Base-by-base conservation (phyloP, 2,113 vertebrate genomes). In the Motacilla alba region DNA sequence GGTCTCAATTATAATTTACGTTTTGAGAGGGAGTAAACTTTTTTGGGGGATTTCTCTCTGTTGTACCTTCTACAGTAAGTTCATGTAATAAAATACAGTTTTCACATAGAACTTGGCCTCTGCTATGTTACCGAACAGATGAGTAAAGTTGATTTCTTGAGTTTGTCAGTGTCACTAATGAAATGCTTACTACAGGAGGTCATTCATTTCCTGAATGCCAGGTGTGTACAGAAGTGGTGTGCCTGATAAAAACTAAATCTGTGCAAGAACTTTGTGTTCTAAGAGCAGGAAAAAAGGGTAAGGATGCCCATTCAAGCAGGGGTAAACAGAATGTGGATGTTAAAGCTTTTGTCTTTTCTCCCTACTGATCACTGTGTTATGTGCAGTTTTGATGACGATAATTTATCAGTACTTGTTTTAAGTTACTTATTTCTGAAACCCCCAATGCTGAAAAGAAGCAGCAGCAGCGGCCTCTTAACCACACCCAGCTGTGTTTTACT, bases 11-110 rank as follows among this genome's bases (percentile, higher is more conserved):
- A 52, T 17, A 15, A 17, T 27, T 28, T 74, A 4, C 3, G 8
- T 83, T 83, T 79, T 44, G 13, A 56, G 52, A 63, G 5, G 11
- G 3, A n/a, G 5, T 18, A 12, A 11, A 10, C 6, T 72, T 75
- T 16, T 41, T 60, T 21, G 5, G 6, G 0, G 0, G 1, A 5
- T 21, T 59, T 24, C 24, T 7, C 16, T n/a, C 7, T 33, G 5
- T 68, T 85, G 6, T 52, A 26, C 19, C 4, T 75, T 64, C 23
- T 69, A 74, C 21, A 59, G 1, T 37, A 60, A 64, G 27, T 37
- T 53, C 0, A 4, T 70, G 28, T 62, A 43, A 58, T 18, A 73
- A 41, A 4, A 9, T 26, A 15, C 11, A 31, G 13, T 62, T 95
- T 83, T 80, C 59, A 46, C 5, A 2, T 24, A 53, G 28, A 37